Percentiles rank a stretch among this genome's conserved stretches.
Evolutionary conservation across 2,113 vertebrate species (phyloP).

Genomic region (Toxostoma redivivum): DNA sequence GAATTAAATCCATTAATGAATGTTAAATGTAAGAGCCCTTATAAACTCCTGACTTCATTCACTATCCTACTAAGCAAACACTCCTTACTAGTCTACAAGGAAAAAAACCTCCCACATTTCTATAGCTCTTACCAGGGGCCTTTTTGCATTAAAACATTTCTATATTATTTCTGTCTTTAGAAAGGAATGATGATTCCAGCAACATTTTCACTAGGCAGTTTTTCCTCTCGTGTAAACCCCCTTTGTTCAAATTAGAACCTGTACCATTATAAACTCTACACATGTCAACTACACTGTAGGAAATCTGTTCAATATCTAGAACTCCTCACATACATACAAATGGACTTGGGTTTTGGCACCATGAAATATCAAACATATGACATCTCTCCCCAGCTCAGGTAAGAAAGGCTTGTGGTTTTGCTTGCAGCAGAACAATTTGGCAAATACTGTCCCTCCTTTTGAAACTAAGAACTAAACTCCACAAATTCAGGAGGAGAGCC

Average conservation of each 20-base stretch:
- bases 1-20: no score
- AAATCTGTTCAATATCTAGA: background rate
- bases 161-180: background rate
- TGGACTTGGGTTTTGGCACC: background rate
- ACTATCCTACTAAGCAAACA: background rate
- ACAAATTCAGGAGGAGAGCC: background rate
- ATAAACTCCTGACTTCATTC: background rate
- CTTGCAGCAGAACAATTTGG: background rate
- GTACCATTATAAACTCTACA: background rate
- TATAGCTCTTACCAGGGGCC: background rate
- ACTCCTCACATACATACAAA: background rate
- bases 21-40: background rate
- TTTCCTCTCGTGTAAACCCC: background rate
- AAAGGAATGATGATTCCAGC: background rate
- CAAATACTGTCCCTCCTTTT: background rate
- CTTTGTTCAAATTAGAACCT: background rate
- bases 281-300: background rate
- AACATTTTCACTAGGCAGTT: background rate
- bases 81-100: background rate
- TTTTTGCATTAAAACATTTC: background rate
- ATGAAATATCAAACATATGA: background rate
- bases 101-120: background rate
- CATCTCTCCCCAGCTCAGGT: background rate
- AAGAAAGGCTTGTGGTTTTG: background rate
- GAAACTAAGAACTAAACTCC: background rate